These are phyloP conservation scores for Mesoclemmys tuberculata DNA, from an alignment of 2,113 vertebrate genomes.

Conservation along the genomic window DNA sequence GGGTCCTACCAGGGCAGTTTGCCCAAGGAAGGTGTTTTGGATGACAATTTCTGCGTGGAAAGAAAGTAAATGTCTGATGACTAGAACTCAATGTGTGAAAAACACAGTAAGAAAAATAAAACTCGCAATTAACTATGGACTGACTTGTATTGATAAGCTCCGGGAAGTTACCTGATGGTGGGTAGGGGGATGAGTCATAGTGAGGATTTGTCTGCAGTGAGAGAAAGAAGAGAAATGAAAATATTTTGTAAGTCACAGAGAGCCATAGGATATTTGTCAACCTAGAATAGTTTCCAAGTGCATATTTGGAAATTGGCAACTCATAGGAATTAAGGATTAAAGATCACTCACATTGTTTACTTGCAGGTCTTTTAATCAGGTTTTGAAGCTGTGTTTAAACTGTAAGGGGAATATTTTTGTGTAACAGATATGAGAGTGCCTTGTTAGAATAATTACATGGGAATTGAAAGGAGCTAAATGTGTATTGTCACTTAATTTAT, in stretches of 20 bases:
- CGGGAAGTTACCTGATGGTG: slow-evolving; percentile 17
- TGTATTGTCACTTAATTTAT: slow-evolving; percentile 52
- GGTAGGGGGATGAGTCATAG: neutral
- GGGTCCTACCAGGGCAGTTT: neutral
- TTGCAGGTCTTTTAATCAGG: slow-evolving; percentile 20
- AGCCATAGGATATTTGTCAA: neutral
- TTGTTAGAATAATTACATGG: slow-evolving; percentile 36
- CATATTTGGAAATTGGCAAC: neutral
- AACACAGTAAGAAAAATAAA: slow-evolving; percentile 41
- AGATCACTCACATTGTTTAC: neutral
- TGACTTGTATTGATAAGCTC: neutral
- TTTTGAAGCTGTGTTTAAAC: slow-evolving; percentile 36
- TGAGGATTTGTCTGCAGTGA: neutral
- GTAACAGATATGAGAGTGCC: neutral
- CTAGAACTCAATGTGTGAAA: neutral
- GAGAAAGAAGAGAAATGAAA: neutral
- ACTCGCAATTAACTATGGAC: slow-evolving; percentile 34
- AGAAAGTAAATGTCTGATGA: neutral
- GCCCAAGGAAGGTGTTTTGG: neutral
- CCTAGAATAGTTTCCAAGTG: neutral
- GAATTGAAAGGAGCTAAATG: neutral
- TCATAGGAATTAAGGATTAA: neutral
- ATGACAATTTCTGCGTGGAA: slow-evolving; percentile 22
- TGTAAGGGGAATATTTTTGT: slow-evolving; percentile 47
- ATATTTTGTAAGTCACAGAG: neutral